Conservation (phyloP, 1,140 invertebrate species). For the Eriocheir sinensis region DNA sequence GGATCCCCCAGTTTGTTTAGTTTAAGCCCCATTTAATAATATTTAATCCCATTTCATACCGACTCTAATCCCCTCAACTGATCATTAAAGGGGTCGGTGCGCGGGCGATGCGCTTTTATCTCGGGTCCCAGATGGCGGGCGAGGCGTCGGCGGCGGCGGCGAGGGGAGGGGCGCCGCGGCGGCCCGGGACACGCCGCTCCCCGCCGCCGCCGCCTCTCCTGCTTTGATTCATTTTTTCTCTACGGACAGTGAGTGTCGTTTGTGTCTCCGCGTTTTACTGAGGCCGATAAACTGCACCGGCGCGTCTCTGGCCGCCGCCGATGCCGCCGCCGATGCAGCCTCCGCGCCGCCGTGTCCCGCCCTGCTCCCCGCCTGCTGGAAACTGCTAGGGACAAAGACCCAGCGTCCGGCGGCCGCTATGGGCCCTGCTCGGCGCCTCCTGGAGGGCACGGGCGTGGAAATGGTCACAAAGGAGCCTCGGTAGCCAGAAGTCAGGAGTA, state of each 20-base stretch:
- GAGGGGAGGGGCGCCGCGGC: conserved; percentile 27
- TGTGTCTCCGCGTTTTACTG: conserved; percentile 14
- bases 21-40: conserved; percentile 78
- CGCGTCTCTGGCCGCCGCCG: neutral
- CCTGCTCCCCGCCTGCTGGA: neutral
- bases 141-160: conserved; percentile 37
- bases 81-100: conserved; percentile 76
- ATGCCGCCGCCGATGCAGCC: neutral
- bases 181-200: neutral
- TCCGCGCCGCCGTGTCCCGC: neutral
- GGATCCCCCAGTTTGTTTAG: conserved; percentile 77
- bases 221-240: conserved; percentile 8
- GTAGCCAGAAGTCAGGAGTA: conserved; percentile 67
- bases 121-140: conserved; percentile 70
- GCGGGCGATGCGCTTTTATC: conserved; percentile 74
- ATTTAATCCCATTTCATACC: conserved; percentile 78
- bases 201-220: neutral
- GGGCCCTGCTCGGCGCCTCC: neutral
- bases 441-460: conserved; percentile 64
- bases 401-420: neutral
- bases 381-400: neutral
- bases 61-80: conserved; percentile 78
- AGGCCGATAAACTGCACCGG: neutral
- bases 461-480: conserved; percentile 67
- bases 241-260: conserved; percentile 11